phyloP scores from a whole-genome alignment of 2,888 invertebrate species.

The Ophion ventricosus region DNA sequence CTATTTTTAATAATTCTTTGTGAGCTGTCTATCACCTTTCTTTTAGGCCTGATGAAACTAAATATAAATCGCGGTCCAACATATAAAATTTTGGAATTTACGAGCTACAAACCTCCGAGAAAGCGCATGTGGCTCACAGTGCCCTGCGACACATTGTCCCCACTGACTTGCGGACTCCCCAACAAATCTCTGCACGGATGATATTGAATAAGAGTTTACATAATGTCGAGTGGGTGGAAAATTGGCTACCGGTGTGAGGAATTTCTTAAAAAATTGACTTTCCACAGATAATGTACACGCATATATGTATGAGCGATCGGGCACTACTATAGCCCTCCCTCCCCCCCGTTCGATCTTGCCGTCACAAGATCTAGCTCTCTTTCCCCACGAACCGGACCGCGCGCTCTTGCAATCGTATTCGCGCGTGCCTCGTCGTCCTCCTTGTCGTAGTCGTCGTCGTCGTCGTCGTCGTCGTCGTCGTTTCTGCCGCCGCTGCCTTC shows the following conservation, averaged over 20 bases:
- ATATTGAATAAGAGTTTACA: background rate
- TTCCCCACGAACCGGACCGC: conserved; percentile 71
- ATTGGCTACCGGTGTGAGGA: background rate
- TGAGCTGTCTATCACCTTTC: too few species aligned
- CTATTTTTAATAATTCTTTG: too few species aligned
- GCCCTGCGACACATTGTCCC: too few species aligned
- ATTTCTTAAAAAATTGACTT: background rate
- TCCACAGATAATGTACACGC: background rate
- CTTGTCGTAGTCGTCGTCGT: conserved; percentile 70
- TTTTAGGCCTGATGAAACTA: too few species aligned
- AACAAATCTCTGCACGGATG: background rate
- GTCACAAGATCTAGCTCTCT: conserved; percentile 47
- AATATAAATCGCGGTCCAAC: too few species aligned
- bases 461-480: conserved; percentile 67
- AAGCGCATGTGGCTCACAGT: too few species aligned
- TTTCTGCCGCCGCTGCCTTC: conserved; percentile 72
- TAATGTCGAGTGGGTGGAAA: background rate
- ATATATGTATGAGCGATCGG: conserved; percentile 5
- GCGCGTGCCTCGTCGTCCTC: conserved; percentile 67
- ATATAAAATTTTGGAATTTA: too few species aligned
- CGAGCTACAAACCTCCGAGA: too few species aligned
- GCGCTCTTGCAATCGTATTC: conserved; percentile 50
- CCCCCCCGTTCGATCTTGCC: conserved; percentile 41
- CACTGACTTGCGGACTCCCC: too few species aligned
- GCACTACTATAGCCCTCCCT: conserved; percentile 46